Evolutionary conservation across 2,797 vertebrate genomes (phyloP).

Genomic region (Micromesistius poutassou): DNA sequence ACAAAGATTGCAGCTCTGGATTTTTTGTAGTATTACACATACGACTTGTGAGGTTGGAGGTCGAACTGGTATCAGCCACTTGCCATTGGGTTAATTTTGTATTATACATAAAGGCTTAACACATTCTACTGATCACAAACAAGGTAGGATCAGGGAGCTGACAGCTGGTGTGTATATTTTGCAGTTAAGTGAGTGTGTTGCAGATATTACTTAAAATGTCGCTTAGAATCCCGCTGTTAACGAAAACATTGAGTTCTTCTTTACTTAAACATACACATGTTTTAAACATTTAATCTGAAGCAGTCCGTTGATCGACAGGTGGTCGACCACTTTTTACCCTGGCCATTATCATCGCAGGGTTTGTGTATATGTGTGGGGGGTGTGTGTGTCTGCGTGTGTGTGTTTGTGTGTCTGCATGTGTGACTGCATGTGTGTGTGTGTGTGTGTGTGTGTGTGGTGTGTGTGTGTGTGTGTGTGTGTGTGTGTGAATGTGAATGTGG

Average conservation of each 20-base stretch:
- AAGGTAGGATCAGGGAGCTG: too few species aligned
- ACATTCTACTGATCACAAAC: background rate
- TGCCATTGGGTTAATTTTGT: background rate
- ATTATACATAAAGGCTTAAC: background rate
- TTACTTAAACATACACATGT: background rate
- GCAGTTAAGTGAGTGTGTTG: background rate
- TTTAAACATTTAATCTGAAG: background rate
- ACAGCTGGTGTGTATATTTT: background rate
- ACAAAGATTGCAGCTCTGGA: background rate
- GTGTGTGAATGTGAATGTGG: too few species aligned
- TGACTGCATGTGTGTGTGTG: background rate
- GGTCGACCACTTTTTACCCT: background rate
- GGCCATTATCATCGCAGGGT: background rate
- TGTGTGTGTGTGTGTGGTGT: background rate
- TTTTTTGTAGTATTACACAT: too few species aligned
- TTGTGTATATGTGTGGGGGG: background rate
- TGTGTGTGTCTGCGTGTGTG: constrained; percentile 2
- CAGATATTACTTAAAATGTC: background rate
- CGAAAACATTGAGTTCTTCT: background rate
- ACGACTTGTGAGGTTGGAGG: too few species aligned
- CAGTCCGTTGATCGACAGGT: background rate
- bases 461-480: too few species aligned
- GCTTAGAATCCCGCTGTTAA: background rate
- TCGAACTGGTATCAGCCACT: background rate
- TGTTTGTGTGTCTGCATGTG: background rate